Percentiles rank a stretch among this genome's conserved stretches.
Evolutionary conservation across 2,113 vertebrate genomes (phyloP).

Genomic region (Mustelus asterias): DNA sequence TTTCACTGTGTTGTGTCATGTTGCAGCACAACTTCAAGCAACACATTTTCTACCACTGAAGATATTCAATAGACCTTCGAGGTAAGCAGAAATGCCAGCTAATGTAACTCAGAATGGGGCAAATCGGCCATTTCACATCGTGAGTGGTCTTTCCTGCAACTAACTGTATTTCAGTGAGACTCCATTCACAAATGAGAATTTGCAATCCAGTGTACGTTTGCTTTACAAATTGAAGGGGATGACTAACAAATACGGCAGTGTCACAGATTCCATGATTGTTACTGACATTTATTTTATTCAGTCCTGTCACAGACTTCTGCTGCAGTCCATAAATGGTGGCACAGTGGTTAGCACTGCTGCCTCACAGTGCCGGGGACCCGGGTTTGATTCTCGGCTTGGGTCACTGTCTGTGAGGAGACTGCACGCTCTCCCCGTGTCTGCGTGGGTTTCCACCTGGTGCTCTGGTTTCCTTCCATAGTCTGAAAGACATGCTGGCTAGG

Average conservation of each 20-base stretch:
- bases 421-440: no score
- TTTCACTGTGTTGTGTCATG: neutral
- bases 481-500: no score
- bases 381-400: no score
- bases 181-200: neutral
- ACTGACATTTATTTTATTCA: slow-evolving; percentile 27
- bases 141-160: neutral
- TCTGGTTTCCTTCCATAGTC: no score
- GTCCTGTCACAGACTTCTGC: neutral
- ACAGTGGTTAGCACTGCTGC: no score
- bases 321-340: neutral
- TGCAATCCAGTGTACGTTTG: neutral
- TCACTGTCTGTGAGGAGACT: no score
- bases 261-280: neutral
- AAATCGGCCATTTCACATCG: neutral
- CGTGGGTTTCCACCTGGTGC: no score
- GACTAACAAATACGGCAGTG: neutral
- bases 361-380: no score
- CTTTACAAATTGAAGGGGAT: slow-evolving; percentile 10
- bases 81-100: neutral
- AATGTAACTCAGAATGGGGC: neutral
- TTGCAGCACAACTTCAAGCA: neutral
- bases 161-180: neutral
- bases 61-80: neutral
- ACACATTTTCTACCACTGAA: neutral